Evolutionary conservation across 2,888 invertebrate species (phyloP).

Genomic region (Vanessa cardui): DNA sequence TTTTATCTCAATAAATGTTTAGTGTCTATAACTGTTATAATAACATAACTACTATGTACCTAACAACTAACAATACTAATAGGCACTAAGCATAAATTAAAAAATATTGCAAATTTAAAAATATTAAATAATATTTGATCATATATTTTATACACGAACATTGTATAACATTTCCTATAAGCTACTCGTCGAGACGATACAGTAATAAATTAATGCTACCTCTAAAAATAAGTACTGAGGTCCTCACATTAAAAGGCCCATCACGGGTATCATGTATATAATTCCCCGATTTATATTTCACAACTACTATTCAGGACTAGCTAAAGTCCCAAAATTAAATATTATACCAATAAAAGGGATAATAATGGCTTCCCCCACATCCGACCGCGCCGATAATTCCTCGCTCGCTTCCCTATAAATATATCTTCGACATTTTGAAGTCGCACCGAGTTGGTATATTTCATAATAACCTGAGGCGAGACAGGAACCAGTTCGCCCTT

Average conservation of each 20-base stretch:
- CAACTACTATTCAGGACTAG: constrained; percentile 59
- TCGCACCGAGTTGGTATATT: constrained; percentile 71
- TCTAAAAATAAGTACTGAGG: not conserved
- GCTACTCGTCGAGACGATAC: too few species aligned
- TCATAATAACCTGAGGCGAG: constrained; percentile 77
- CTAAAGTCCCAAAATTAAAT: constrained; percentile 79
- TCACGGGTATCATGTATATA: constrained; percentile 58
- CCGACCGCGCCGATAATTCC: constrained; percentile 77
- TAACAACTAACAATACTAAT: too few species aligned
- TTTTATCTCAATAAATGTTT: too few species aligned
- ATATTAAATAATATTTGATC: too few species aligned
- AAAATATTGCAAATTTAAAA: too few species aligned
- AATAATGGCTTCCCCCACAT: constrained; percentile 77
- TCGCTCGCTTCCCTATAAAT: constrained; percentile 72
- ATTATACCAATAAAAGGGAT: constrained; percentile 83
- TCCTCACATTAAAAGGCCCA: constrained; percentile 11
- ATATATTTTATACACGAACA: too few species aligned
- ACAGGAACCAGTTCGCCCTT: constrained; percentile 74
- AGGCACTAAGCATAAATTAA: too few species aligned
- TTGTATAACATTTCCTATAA: too few species aligned
- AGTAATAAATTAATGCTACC: too few species aligned
- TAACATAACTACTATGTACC: too few species aligned
- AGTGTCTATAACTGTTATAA: too few species aligned
- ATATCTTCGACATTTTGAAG: constrained; percentile 80
- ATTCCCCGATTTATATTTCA: constrained; percentile 75